Evolutionary conservation across 2,797 vertebrate species (phyloP).

Genomic region (Chromobotia macracanthus): DNA sequence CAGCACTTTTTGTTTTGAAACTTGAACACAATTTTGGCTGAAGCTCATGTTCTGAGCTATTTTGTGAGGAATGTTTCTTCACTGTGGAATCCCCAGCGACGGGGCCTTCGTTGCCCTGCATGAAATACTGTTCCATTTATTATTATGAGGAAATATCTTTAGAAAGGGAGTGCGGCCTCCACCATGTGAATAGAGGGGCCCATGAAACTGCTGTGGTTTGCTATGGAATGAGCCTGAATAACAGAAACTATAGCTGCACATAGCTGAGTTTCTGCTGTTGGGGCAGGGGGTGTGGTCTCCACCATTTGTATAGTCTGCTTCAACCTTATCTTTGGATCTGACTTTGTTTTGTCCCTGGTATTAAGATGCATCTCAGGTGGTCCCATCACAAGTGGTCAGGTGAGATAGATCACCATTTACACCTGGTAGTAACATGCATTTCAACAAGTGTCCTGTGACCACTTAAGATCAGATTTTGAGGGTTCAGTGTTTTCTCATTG

Average conservation of each 20-base stretch:
- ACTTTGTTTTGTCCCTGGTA: too few relatives aligned
- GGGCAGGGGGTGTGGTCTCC: too few relatives aligned
- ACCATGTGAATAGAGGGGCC: conserved; percentile 39
- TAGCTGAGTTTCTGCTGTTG: neutral
- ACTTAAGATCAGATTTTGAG: too few relatives aligned
- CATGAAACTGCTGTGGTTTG: conserved; percentile 45
- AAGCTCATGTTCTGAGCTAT: conserved; percentile 53
- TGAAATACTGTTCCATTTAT: conserved; percentile 61
- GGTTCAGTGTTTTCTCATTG: too few relatives aligned
- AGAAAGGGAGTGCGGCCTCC: conserved; percentile 37
- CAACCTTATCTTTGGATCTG: too few relatives aligned
- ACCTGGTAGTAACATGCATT: too few relatives aligned
- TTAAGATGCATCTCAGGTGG: too few relatives aligned
- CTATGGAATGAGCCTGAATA: conserved; percentile 36
- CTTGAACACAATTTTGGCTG: conserved; percentile 56
- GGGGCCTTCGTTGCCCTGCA: conserved; percentile 48
- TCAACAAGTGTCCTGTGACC: too few relatives aligned
- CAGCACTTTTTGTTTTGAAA: conserved; percentile 63
- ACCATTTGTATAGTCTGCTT: too few relatives aligned
- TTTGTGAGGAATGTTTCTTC: conserved; percentile 60
- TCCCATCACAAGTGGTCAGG: too few relatives aligned
- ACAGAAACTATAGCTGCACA: conserved; percentile 32
- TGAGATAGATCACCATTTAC: too few relatives aligned
- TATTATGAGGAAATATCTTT: conserved; percentile 58
- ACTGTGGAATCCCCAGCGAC: conserved; percentile 52